Evolutionary conservation across 35 echinoderm and acorn worm genomes (phyloP), one percentile per base, ranked within the genome.

Genomic region (Lytechinus pictus): DNA sequence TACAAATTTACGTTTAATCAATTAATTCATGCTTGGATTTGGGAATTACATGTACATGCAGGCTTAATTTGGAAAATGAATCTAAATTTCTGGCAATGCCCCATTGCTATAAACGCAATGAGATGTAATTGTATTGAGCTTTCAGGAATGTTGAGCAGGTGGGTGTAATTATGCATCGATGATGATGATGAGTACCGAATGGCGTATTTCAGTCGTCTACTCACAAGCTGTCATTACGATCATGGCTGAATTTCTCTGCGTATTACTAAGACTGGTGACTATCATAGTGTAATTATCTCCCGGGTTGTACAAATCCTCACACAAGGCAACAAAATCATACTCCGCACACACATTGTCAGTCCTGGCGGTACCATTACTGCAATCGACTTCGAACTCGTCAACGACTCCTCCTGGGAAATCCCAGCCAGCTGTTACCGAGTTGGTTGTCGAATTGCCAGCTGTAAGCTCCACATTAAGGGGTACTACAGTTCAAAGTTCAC

Each of bases 221-320:
- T 93, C 57, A 93, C 92, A 57, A 3, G 92, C 92, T 55, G 92
- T 93, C 27, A 93, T 9, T 10, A 57, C n/a, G 9, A 93, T 93
- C 4, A 4, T 21, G 24, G 92, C 92, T 11, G 55, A 28, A 55
- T 93, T 93, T 28, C 19, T 54, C 54, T 93, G 92, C 19, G 10
- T 54, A n/a, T 93, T 93, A 54, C 92, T 93, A 4, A 93, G 12
- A 27, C 53, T 55, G 1, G 54, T 93, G 53, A 93, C 92, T 0
- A 54, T 93, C 92, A 93, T 93, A 13, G 92, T 93, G 92, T 93
- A 93, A 57, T 93, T 93, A 54, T 54, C 92, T 53, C 92, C 92
- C 3, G 92, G 92, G 11, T 9, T 27, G 53, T 27, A 0, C 21
- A 93, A n/a, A 55, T 28, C 54, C 0, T 55, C 92, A 93, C 92